Evolutionary conservation across 2,113 vertebrate genomes (phyloP), one percentile per base, ranked within the genome.

Genomic region (Campylorhamphus procurvoides): DNA sequence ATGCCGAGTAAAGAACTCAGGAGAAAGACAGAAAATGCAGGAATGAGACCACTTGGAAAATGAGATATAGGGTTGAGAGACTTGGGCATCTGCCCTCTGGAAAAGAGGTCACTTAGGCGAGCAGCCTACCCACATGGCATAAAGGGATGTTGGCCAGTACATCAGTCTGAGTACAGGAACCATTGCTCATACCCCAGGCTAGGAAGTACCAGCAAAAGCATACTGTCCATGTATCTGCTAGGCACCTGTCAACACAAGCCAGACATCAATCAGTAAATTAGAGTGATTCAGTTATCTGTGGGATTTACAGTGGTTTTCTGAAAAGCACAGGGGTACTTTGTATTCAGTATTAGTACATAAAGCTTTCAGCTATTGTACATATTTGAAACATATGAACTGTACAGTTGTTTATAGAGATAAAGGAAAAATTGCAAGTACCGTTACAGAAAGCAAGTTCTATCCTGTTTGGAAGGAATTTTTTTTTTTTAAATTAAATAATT

Each of bases 141-240:
- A 24, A n/a, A 42, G 8, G 5, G 6, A 37, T 18, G 5, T n/a
- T 4, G 2, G 22, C 6, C 3, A 1, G 4, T 8, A 15, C 6
- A 6, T 20, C n/a, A 77, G 23, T 19, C 46, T 18, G 6, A 28
- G 16, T 10, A 23, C 8, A 60, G 35, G 53, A 69, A 33, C 2
- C 27, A 7, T 18, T 2, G 3, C 28, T 14, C 25, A 46, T 53
- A 33, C 6, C 4, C 4, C 1, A 0, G 20, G 10, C 27, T 50
- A 25, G n/a, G 33, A 52, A 5, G 9, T 7, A 20, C 10, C 13
- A 63, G 23, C 18, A 63, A 42, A 18, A 46, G 12, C 9, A 16
- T 31, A 10, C 27, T 49, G 5, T 31, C 5, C 1, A 15, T 42
- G 2, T 10, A 8, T 16, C 18, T 55, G 0, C 2, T 28, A 53